phyloP scores from a whole-genome alignment of 2,888 invertebrate species.

The Apotomis turbidana region DNA sequence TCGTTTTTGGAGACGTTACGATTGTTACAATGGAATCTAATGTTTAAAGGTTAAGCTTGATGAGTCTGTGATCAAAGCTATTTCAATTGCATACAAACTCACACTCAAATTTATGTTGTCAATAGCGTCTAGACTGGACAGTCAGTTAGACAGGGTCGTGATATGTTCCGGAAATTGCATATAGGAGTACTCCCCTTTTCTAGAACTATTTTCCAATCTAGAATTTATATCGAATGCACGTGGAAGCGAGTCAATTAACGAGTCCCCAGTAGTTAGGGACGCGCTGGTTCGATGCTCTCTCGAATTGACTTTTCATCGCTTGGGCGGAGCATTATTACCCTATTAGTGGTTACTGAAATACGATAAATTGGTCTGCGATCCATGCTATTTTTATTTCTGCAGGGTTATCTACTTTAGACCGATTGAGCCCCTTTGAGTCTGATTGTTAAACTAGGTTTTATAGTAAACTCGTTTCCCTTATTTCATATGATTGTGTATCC shows the following conservation, averaged over 20 bases:
- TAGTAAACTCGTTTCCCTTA: too few species aligned
- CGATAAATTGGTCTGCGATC: too few species aligned
- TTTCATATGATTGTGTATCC: too few species aligned
- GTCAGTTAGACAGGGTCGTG: neutral
- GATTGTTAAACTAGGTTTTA: too few species aligned
- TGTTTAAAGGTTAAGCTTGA: too few species aligned
- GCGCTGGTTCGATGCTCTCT: constrained; percentile 50
- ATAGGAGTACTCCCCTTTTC: constrained; percentile 3
- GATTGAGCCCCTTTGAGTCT: too few species aligned
- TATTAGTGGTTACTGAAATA: neutral
- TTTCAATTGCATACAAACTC: too few species aligned
- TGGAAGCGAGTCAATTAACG: constrained; percentile 49
- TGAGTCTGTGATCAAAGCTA: too few species aligned
- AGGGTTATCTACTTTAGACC: too few species aligned
- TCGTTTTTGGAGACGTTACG: neutral
- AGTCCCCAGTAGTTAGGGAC: constrained; percentile 46
- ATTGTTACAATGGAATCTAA: too few species aligned
- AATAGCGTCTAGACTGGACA: neutral
- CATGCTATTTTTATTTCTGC: too few species aligned
- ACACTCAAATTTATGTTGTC: too few species aligned
- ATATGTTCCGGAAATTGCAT: constrained; percentile 26
- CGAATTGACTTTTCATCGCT: constrained; percentile 53
- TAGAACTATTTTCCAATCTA: constrained; percentile 19
- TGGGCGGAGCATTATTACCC: constrained; percentile 17
- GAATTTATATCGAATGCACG: constrained; percentile 22